Base-by-base conservation (phyloP, 2,888 invertebrate species). In the Tiliacea aurago region DNA sequence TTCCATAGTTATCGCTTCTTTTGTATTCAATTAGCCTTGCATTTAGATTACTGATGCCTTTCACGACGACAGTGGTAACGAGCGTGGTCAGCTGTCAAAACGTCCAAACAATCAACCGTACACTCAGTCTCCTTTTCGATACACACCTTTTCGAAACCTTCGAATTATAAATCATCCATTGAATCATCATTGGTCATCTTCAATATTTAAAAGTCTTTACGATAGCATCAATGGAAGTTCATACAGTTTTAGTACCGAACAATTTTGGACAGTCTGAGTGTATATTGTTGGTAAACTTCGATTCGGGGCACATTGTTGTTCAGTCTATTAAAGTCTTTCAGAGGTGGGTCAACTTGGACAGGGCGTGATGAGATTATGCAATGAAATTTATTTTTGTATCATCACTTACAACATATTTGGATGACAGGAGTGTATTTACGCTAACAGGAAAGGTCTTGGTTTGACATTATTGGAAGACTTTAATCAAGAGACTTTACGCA, bases 11-110 rank as follows among this genome's bases (percentile, higher is more conserved):
- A 95, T 95, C 95, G 90, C 91, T 91, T 91, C 95, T 95, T 95
- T 96, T 96, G 95, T 96, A 95, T 95, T 95, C 96, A 95, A 96
- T 96, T 96, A 96, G 95, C 95, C 93, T 94, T 95, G 95, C 94
- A 94, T 95, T 95, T 94, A 92, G 94, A 93, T 95, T 93, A 93
- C 94, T 87, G 94, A 93, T 94, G 93, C 95, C 96, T 95, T 95
- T 95, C 95, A 95, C 94, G 95, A 94, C 91, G 92, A 95, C 95
- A 95, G 92, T 94, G 94, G 95, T 96, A 96, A 96, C 96, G 92
- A 96, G 95, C 93, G 90, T 94, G 96, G 96, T 95, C 96, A 95
- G 94, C 96, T 96, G 96, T 96, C 96, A 96, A 96, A 95, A 95
- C 90, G 94, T 96, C 96, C 94, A 95, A 96, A 96, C 93, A 95